These are phyloP conservation scores for Antennarius maculatus DNA, from an alignment of 2,797 vertebrate species.

Conservation along the genomic window DNA sequence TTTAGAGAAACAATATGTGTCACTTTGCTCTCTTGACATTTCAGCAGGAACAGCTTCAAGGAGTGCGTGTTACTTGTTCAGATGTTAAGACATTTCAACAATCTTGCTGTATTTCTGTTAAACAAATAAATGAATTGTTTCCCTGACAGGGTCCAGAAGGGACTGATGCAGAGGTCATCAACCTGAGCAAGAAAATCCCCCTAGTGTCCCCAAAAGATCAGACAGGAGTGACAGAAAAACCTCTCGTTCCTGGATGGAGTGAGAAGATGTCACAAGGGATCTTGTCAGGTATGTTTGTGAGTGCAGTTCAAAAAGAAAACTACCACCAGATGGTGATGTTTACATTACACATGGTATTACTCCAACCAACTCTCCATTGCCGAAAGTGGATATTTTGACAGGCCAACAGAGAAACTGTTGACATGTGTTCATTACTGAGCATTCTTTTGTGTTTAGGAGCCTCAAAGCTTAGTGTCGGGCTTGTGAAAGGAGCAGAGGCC, in stretches of 20 bases:
- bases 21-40: background rate
- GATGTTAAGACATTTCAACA: background rate
- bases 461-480: constrained; percentile 87
- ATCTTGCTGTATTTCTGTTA: background rate
- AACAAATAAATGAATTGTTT: constrained; percentile 12
- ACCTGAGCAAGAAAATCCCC: constrained; percentile 85
- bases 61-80: background rate
- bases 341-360: background rate
- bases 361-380: background rate
- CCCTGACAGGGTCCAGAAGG: constrained; percentile 79
- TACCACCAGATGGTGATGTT: constrained; percentile 58
- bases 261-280: constrained; percentile 93
- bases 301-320: too few relatives aligned
- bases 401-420: background rate
- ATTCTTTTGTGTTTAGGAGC: constrained; percentile 82
- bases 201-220: constrained; percentile 54
- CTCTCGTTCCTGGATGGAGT: constrained; percentile 89
- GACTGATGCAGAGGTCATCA: constrained; percentile 72
- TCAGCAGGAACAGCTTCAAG: background rate
- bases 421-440: background rate
- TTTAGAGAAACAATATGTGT: background rate
- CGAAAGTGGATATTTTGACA: background rate
- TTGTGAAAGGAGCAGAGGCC: constrained; percentile 90
- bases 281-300: constrained; percentile 82
- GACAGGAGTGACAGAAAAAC: constrained; percentile 68